Percentiles rank a stretch among this genome's conserved stretches.
These are phyloP conservation scores for Bufo bufo DNA, from an alignment of 2,113 vertebrate species.

Conservation along the genomic window DNA sequence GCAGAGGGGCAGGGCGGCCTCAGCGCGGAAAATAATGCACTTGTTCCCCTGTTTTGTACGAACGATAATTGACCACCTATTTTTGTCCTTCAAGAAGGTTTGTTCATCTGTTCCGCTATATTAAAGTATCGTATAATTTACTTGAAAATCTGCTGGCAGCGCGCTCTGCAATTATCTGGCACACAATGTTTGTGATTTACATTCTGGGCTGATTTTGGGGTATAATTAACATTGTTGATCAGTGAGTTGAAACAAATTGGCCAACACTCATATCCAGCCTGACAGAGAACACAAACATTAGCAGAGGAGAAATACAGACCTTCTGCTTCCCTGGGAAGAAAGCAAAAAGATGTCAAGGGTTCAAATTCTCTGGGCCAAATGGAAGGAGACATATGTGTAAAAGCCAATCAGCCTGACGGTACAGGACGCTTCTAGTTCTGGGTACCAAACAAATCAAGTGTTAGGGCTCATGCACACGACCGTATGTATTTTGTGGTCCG, in stretches of 20 bases:
- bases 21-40: neutral
- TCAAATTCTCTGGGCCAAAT: constrained; percentile 3
- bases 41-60: constrained; percentile 12
- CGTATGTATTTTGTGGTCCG: too few species aligned
- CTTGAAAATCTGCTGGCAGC: constrained; percentile 53
- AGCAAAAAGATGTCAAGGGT: neutral
- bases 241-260: constrained; percentile 56
- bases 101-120: constrained; percentile 49
- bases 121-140: constrained; percentile 54
- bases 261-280: constrained; percentile 51
- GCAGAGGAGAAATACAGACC: constrained; percentile 40
- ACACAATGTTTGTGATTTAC: constrained; percentile 56
- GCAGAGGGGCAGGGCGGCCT: neutral
- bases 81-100: constrained; percentile 40
- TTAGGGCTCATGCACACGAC: too few species aligned
- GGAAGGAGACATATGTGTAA: neutral
- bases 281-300: constrained; percentile 51
- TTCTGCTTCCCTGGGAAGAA: constrained; percentile 29
- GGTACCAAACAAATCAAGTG: neutral
- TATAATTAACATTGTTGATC: constrained; percentile 58
- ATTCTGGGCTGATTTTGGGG: constrained; percentile 49
- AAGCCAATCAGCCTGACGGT: neutral
- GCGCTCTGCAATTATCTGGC: constrained; percentile 45
- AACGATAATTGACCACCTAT: constrained; percentile 42
- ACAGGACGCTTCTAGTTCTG: neutral